phyloP scores from a whole-genome alignment of 1,140 invertebrate genomes.

The Colletes latitarsis region DNA sequence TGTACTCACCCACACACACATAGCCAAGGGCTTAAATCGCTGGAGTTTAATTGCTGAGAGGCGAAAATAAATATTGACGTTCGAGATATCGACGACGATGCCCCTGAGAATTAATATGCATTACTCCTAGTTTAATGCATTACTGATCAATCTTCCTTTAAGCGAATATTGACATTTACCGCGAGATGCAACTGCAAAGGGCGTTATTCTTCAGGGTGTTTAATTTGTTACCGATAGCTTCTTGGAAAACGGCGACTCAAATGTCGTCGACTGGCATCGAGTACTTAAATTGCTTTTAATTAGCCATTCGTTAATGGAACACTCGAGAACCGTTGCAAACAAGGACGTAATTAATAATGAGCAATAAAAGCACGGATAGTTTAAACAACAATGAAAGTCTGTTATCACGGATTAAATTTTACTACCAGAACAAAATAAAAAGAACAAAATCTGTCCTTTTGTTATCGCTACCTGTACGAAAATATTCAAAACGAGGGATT shows the following conservation, averaged over 20 bases:
- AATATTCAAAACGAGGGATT: too few species aligned
- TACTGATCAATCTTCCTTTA: constrained; percentile 16
- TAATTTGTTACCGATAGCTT: constrained; percentile 7
- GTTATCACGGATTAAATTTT: too few species aligned
- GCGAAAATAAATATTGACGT: constrained; percentile 25
- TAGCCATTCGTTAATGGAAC: not conserved
- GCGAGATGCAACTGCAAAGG: not conserved
- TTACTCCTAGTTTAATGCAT: constrained; percentile 7
- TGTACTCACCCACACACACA: too few species aligned
- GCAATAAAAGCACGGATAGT: too few species aligned
- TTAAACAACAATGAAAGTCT: too few species aligned
- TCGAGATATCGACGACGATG: not conserved
- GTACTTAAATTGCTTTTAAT: constrained; percentile 1
- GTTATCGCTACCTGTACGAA: too few species aligned
- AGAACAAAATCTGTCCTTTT: too few species aligned
- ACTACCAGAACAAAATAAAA: too few species aligned
- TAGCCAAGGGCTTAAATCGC: not conserved
- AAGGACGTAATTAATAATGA: not conserved
- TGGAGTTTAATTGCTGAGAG: not conserved
- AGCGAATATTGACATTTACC: constrained; percentile 3
- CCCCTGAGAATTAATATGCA: constrained; percentile 18
- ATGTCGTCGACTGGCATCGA: not conserved
- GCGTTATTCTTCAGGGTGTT: not conserved
- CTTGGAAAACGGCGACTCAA: constrained; percentile 19
- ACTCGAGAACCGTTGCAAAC: not conserved